phyloP scores from a whole-genome alignment of 2,888 invertebrate genomes.

The Parascotia fuliginaria region DNA sequence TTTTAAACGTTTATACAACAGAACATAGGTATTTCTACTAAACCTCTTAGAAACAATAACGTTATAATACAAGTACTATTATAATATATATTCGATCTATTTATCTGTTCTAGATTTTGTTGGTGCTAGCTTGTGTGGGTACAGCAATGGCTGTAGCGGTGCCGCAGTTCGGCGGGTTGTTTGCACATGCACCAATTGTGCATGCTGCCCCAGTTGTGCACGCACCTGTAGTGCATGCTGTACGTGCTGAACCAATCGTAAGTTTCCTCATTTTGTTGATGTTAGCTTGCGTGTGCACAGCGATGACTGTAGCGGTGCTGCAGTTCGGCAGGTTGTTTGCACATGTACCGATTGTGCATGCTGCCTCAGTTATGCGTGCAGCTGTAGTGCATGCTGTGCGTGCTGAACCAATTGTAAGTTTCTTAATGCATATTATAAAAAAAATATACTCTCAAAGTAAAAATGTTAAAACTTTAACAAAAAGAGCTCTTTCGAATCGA shows the following conservation, averaged over 20 bases:
- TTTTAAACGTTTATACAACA: too few species aligned
- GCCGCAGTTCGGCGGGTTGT: constrained; percentile 47
- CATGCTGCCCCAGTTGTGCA: constrained; percentile 39
- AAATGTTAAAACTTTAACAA: too few species aligned
- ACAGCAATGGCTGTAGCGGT: constrained; percentile 56
- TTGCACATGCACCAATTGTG: constrained; percentile 23
- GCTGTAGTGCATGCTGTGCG: constrained; percentile 45
- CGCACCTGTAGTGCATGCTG: constrained; percentile 39
- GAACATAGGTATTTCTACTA: too few species aligned
- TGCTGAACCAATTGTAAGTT: constrained; percentile 66
- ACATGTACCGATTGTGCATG: constrained; percentile 28
- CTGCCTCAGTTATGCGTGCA: constrained; percentile 39
- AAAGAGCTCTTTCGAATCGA: too few species aligned
- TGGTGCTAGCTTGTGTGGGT: constrained; percentile 62
- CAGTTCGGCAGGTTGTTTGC: constrained; percentile 31
- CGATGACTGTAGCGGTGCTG: constrained; percentile 57
- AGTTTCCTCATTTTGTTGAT: constrained; percentile 61
- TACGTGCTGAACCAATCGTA: too few species aligned
- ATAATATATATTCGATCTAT: too few species aligned
- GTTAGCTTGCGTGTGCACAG: constrained; percentile 61
- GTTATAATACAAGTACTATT: too few species aligned
- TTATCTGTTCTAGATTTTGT: constrained; percentile 56
- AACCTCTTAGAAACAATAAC: too few species aligned
- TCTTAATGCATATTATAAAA: neutral
- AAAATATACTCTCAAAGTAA: too few species aligned